Percentiles rank a stretch among this genome's conserved stretches.
Conservation (phyloP, 2,797 vertebrate genomes). For the Masticophis lateralis region DNA sequence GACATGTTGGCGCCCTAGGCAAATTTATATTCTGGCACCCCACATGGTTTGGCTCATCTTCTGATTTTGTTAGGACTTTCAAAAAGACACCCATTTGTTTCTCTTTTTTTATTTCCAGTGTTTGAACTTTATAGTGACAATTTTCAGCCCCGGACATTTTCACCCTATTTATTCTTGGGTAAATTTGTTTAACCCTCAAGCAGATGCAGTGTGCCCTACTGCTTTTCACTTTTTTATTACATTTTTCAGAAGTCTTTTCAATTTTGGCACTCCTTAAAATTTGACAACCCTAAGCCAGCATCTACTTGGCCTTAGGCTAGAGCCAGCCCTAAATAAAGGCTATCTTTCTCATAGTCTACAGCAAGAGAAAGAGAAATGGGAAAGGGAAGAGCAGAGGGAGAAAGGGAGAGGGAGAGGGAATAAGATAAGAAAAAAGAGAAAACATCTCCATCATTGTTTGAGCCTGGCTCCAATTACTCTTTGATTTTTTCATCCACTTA, state of each 20-base stretch:
- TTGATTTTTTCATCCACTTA: not conserved
- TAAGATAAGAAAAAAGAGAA: not conserved
- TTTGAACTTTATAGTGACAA: not conserved
- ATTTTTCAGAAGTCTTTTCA: not conserved
- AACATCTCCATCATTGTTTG: not conserved
- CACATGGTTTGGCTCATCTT: not conserved
- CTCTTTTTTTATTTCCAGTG: not conserved
- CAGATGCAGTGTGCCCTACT: not conserved
- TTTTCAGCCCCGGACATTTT: not conserved
- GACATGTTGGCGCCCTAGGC: not conserved
- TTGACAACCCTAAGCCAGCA: not conserved
- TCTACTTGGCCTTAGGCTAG: not conserved
- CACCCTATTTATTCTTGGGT: not conserved
- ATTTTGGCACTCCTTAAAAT: not conserved
- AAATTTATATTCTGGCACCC: not conserved
- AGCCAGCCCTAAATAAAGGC: not conserved
- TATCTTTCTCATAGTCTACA: not conserved
- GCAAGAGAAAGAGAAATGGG: not conserved
- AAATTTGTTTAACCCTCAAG: not conserved
- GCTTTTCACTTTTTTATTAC: not conserved
- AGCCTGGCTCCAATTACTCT: not conserved
- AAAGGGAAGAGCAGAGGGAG: too few species aligned
- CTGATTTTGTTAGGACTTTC: not conserved
- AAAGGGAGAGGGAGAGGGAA: rapidly evolving
- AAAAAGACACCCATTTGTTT: not conserved